Evolutionary conservation across 2,888 invertebrate genomes (phyloP), one percentile per base, ranked within the genome.

Genomic region (Pyrochroa serraticornis): DNA sequence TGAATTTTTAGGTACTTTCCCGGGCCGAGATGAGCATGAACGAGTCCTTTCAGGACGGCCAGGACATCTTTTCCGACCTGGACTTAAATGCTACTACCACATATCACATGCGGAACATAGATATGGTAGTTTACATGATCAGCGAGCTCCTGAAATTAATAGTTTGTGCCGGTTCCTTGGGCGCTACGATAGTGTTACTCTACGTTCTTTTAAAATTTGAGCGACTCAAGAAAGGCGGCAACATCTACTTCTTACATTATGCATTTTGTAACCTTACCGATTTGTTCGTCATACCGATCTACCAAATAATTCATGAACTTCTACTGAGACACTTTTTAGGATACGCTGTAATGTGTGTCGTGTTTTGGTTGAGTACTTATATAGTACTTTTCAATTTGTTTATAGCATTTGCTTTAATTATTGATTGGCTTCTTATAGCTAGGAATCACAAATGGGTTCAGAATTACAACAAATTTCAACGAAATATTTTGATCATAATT

Each of bases 181-280:
- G 43, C 8, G 46, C 50, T 8, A 60, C 60, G 35, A 10, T 63
- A n/a, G 12, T 63, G 30, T 43, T 63, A 32, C 42, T 52, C 31
- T 62, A 52, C 9, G 59, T 62, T 32, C 60, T 62, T 32, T 0
- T 60, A 3, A 62, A 59, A 51, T 60, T 63, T 31, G 52, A 43
- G 42, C 45, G 62, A 41, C 13, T 65, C 10, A 56, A 62, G 30
- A 10, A 50, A 41, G 58, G 43, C 12, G 33, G 43, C 33, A 43
- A 43, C n/a, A 10, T 31, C 8, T 43, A 43, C 33, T 30, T 43
- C 30, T 43, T 43, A 1, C 30, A 43, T 30, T 43, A 32, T 30
- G 13, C 43, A 5, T 32, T 43, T 12, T 43, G 43, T 9, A 43
- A 43, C 13, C 5, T 31, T 8, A 32, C 13, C 33, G 32, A 32